Base-by-base conservation (phyloP, 2,888 invertebrate species). In the Chouioia cunea region DNA sequence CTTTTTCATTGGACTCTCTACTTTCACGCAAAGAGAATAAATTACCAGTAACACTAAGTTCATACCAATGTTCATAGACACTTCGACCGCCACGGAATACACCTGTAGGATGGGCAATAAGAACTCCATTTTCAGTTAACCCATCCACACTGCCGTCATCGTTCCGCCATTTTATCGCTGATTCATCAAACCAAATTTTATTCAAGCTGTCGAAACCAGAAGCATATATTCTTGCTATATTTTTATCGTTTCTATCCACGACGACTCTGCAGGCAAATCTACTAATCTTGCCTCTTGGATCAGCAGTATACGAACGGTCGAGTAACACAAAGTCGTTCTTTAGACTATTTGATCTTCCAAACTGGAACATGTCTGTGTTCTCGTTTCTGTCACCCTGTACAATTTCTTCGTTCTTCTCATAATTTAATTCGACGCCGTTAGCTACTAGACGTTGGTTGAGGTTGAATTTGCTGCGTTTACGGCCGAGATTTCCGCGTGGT, bases 301-400 rank as follows among this genome's bases (percentile, higher is more conserved):
- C 94, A 1, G 97, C 95, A 81, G 96, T 14, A 4, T 14, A 10
- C 1, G 23, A 92, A 63, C 99, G 99, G 88, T 99, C 99, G 94
- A 99, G 97, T 73, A 99, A 97, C 76, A 99, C 97, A 88, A 99
- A 99, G 89, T 99, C 99, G 79, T 99, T 99, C 64, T 97, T 97
- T 36, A 94, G 91, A 87, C 99, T 99, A 59, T 98, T 97, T 57
- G 98, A 98, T 79, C 99, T 92, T 50, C 99, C 99, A 86, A 99
- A 96, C 97, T 99, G 99, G 88, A 99, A 99, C 99, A 99, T 99
- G 87, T 99, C 99, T 66, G 97, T 97, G 84, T 95, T 94, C 70
- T 93, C 91, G 87, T 99, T 99, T 83, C 93, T 93, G 79, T 93
- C 94, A 99, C 88, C 99, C 99, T 65, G 99, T 98, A 83, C n/a